Evolutionary conservation across 2,888 invertebrate species (phyloP).

Genomic region (Drosophila trichaetosa): DNA sequence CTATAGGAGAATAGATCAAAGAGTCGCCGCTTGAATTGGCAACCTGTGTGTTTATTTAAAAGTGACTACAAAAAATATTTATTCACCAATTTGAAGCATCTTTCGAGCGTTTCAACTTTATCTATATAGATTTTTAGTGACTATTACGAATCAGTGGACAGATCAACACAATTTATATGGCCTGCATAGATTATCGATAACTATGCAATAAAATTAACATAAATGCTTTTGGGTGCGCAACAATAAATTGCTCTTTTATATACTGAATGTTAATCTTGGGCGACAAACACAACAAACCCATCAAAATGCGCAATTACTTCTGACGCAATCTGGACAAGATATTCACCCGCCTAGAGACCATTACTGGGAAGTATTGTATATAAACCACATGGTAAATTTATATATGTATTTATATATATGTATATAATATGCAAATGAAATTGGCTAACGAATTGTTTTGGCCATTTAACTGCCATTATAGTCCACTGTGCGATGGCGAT

Average conservation of each 20-base stretch:
- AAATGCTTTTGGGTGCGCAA: slow-evolving; percentile 18
- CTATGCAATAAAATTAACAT: slow-evolving; percentile 26
- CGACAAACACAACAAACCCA: slow-evolving; percentile 4
- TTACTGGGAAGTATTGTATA: slow-evolving; percentile 4
- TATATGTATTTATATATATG: slow-evolving; percentile 6
- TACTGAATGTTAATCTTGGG: slow-evolving; percentile 14
- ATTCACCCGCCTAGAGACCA: slow-evolving; percentile 3
- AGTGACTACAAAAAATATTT: background rate
- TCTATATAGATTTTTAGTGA: background rate
- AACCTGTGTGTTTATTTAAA: background rate
- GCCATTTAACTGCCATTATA: slow-evolving; percentile 71
- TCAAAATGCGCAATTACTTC: slow-evolving; percentile 44
- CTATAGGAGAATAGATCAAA: slow-evolving; percentile 1
- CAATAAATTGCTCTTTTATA: slow-evolving; percentile 39
- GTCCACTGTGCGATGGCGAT: slow-evolving; percentile 61
- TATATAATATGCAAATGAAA: slow-evolving; percentile 54
- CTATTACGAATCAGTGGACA: background rate
- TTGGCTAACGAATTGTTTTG: slow-evolving; percentile 63
- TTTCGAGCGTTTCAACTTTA: background rate
- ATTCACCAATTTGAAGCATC: background rate
- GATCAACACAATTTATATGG: background rate
- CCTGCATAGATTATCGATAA: slow-evolving; percentile 30
- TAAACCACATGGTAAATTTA: slow-evolving; percentile 19
- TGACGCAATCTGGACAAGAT: slow-evolving; percentile 53
- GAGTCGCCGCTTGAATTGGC: background rate